phyloP scores from a whole-genome alignment of 2,797 vertebrate species.

The Falco biarmicus region DNA sequence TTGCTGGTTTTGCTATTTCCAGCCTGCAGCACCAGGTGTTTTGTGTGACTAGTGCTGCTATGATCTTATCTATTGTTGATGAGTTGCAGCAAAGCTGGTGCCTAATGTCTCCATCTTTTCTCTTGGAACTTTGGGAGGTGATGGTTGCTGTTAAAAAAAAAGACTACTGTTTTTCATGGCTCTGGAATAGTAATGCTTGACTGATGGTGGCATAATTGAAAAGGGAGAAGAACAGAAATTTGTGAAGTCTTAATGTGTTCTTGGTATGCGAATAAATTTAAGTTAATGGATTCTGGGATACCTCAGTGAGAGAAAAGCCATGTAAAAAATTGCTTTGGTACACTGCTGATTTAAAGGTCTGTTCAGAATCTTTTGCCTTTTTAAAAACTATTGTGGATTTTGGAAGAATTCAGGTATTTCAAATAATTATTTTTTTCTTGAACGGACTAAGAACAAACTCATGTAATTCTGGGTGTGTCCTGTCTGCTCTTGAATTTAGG shows the following conservation, averaged over 20 bases:
- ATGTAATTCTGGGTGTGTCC: background rate
- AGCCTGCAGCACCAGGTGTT: background rate
- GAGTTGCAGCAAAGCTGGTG: background rate
- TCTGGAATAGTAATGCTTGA: background rate
- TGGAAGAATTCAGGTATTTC: background rate
- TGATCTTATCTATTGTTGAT: background rate
- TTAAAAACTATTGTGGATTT: background rate
- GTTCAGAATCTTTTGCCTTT: background rate
- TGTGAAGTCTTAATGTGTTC: background rate
- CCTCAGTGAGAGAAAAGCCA: background rate
- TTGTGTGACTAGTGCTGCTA: background rate
- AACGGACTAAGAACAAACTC: background rate
- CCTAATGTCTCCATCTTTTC: background rate
- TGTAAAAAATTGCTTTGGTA: background rate
- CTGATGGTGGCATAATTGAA: background rate
- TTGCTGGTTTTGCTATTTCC: background rate
- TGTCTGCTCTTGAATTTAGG: background rate
- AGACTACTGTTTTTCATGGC: fast-evolving
- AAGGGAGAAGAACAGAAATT: background rate
- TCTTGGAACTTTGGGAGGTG: background rate
- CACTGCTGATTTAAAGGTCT: background rate
- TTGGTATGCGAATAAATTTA: background rate
- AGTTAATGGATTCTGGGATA: background rate
- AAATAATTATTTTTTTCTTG: background rate
- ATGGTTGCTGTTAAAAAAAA: background rate